Evolutionary conservation across 2,888 invertebrate genomes (phyloP), one percentile per base, ranked within the genome.

Genomic region (Spisula subtruncata): DNA sequence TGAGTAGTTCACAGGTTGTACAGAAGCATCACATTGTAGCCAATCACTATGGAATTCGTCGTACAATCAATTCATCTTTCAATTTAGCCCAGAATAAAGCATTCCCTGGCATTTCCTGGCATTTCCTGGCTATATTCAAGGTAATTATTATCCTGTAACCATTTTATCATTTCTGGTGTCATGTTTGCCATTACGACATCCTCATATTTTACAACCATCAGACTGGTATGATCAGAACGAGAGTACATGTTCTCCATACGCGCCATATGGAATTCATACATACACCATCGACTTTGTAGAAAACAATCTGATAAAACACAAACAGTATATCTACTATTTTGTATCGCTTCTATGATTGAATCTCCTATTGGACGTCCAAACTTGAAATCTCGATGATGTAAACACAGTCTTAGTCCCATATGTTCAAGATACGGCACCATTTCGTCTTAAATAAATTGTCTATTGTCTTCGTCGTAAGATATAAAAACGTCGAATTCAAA

Each of bases 231-330:
- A n/a, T 84, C 82, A 12, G 51, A 25, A 20, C 83, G 48, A 8
- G 89, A 87, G 54, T 90, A 91, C 16, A 91, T 91, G 81, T 90
- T 90, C 66, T 93, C 93, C 92, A 93, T 90, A 60, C 89, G 48
- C 0, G 94, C 93, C 88, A 93, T 93, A 32, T 93, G 88, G 32
- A 94, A 92, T 86, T 95, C 95, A 75, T 93, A 93, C 88, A 93
- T 88, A 85, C 94, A 94, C 89, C 91, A 94, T 18, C 90, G 84
- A 75, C 93, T 93, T 8, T 25, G 81, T 71, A 20, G 93, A 90
- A 16, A 95, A 41, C 12, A 95, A 25, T 46, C 91, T 89, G 12
- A 41, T 41, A 41, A 41, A 5, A 41, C 41, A 41, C 41, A 41
- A 41, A 95, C 83, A 1, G 93, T 94, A 71, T 93, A 93, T 80